Conservation (phyloP, 2,113 vertebrate genomes). For the Oreotrochilus melanogaster region DNA sequence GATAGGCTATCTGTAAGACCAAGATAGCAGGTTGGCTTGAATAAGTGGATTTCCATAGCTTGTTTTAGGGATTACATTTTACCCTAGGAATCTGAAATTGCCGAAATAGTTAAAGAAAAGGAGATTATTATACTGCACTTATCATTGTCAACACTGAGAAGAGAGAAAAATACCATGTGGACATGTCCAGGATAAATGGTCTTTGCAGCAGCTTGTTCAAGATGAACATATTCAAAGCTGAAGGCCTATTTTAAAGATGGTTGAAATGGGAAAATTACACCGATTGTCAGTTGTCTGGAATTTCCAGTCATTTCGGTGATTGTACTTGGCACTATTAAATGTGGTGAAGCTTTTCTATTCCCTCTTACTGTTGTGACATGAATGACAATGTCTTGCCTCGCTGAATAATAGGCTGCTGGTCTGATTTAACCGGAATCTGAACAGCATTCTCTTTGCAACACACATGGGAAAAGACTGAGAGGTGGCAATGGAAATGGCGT, state of each 20-base stretch:
- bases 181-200: not conserved
- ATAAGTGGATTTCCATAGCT: not conserved
- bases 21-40: not conserved
- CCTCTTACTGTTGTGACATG: slow-evolving; percentile 18
- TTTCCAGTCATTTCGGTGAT: slow-evolving; percentile 30
- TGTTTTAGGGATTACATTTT: not conserved
- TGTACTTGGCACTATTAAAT: slow-evolving; percentile 23
- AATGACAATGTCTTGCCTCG: slow-evolving; percentile 29
- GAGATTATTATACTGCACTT: not conserved
- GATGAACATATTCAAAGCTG: not conserved
- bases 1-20: not conserved
- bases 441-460: not conserved
- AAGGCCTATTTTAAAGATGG: slow-evolving; percentile 18
- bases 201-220: not conserved
- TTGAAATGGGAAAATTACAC: slow-evolving; percentile 48
- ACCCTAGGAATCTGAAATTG: not conserved
- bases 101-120: not conserved
- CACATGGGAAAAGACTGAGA: not conserved
- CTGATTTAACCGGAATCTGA: slow-evolving; percentile 7
- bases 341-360: not conserved
- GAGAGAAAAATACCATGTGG: not conserved
- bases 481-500: not conserved
- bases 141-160: not conserved
- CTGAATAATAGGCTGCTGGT: not conserved
- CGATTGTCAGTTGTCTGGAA: slow-evolving; percentile 6